Percentiles rank a stretch among this genome's conserved stretches.
Evolutionary conservation across 2,797 vertebrate genomes (phyloP).

Genomic region (Rousettus madagascariensis): DNA sequence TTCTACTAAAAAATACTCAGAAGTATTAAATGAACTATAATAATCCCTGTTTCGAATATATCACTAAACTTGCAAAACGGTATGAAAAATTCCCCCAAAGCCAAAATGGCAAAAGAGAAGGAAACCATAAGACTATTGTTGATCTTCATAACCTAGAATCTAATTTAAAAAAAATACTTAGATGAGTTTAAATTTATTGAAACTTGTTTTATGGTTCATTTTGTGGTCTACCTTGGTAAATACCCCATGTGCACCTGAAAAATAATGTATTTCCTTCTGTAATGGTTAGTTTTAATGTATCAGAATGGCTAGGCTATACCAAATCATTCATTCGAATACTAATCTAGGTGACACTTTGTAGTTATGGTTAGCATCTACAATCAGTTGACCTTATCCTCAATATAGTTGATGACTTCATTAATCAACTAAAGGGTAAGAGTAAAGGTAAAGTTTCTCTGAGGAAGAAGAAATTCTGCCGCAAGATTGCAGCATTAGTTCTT

Average conservation of each 20-base stretch:
- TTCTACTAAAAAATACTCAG: background rate
- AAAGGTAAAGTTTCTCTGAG: background rate
- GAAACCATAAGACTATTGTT: background rate
- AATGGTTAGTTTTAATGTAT: background rate
- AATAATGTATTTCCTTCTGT: background rate
- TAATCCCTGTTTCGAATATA: background rate
- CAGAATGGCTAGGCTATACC: background rate
- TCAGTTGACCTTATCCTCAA: background rate
- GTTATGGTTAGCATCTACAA: background rate
- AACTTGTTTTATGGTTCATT: background rate
- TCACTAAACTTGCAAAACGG: background rate
- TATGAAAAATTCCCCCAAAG: background rate
- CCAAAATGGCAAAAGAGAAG: background rate
- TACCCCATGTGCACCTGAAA: background rate
- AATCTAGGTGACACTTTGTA: background rate
- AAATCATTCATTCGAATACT: no score
- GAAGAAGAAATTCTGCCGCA: background rate
- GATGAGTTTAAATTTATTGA: background rate
- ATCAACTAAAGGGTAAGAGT: background rate
- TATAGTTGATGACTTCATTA: background rate
- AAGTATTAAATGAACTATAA: background rate
- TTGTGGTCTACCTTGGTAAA: background rate
- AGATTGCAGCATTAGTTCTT: background rate
- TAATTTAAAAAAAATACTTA: background rate
- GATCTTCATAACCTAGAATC: background rate